These are phyloP conservation scores for Lophochroa leadbeateri DNA, from an alignment of 2,113 vertebrate species.

Conservation along the genomic window DNA sequence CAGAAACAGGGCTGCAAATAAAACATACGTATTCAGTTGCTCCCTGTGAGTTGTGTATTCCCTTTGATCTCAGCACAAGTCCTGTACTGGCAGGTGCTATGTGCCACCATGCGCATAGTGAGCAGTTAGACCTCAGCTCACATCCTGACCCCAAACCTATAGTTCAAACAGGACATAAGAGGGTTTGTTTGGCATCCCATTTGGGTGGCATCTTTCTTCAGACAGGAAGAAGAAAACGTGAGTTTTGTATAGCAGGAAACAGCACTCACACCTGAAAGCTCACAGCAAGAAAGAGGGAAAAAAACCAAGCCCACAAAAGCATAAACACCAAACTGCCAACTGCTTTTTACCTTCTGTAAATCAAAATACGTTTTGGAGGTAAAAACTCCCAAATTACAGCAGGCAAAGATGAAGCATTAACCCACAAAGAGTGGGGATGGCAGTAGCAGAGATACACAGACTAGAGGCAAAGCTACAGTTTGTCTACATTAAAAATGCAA, in stretches of 20 bases:
- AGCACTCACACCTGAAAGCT: background rate
- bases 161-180: background rate
- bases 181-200: background rate
- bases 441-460: background rate
- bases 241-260: background rate
- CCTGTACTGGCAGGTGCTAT: background rate
- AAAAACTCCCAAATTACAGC: conserved; percentile 29
- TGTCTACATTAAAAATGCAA: conserved; percentile 54
- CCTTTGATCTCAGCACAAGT: background rate
- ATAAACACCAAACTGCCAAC: conserved; percentile 43
- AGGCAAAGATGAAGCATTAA: conserved; percentile 35
- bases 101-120: background rate
- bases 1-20: background rate
- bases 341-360: conserved; percentile 46
- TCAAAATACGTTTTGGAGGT: conserved; percentile 41
- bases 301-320: background rate
- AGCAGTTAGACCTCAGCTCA: background rate
- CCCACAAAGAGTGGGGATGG: background rate
- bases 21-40: fast-evolving
- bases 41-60: background rate
- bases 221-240: background rate
- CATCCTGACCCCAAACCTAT: background rate
- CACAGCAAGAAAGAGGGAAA: background rate
- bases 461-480: background rate
- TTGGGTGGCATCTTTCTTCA: background rate